Evolutionary conservation across 2,888 invertebrate genomes (phyloP).

Genomic region (Dioctria rufipes): DNA sequence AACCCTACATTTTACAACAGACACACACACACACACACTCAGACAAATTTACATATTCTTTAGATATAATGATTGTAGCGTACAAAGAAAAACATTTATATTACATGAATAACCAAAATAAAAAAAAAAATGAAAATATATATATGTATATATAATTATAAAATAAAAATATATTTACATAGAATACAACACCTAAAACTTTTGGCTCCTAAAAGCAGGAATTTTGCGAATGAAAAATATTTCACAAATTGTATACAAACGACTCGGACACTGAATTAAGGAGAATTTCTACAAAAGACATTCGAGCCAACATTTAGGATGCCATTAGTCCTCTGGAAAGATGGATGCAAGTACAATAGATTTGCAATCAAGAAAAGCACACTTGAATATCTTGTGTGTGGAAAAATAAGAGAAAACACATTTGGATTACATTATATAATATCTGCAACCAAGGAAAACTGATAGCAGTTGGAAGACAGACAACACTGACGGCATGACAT

Average conservation of each 20-base stretch:
- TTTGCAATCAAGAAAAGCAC: conserved; percentile 12
- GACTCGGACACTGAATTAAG: neutral
- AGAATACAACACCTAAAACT: conserved; percentile 39
- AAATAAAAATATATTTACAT: conserved; percentile 17
- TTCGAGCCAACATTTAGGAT: conserved; percentile 25
- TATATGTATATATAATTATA: neutral
- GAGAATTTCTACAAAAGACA: neutral
- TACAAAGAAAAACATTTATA: conserved; percentile 32
- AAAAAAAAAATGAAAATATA: neutral
- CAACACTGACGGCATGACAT: neutral
- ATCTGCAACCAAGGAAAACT: conserved; percentile 32
- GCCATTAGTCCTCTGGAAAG: conserved; percentile 19
- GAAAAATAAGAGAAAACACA: conserved; percentile 29
- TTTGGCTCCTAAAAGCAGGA: conserved; percentile 17
- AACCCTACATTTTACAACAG: neutral
- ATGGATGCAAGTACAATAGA: conserved; percentile 1
- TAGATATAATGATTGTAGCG: no score
- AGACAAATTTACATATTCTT: conserved; percentile 8
- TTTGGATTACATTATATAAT: conserved; percentile 26
- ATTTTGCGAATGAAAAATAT: neutral
- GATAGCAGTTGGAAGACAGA: conserved; percentile 8
- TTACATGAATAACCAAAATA: conserved; percentile 19
- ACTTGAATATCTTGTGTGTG: neutral
- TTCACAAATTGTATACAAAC: neutral
- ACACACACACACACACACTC: conserved; percentile 28